Base-by-base conservation (phyloP, 1,140 invertebrate genomes). In the Drosophila virilis region DNA sequence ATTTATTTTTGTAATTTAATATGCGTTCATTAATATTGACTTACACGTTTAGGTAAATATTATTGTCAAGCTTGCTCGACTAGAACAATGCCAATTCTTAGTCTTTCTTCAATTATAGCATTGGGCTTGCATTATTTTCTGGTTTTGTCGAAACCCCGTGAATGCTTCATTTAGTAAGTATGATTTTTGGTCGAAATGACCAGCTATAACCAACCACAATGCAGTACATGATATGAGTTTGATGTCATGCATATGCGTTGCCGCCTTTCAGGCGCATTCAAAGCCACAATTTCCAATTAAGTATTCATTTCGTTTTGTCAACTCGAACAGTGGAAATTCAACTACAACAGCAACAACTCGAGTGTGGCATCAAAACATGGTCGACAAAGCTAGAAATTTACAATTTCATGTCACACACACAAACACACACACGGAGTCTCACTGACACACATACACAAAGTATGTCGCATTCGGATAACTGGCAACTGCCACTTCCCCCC, bases 281-380 rank as follows among this genome's bases (percentile, higher is more conserved):
- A 81, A 85, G 78, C 82, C 82, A 51, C 82, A 85, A 86, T 81
- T 72, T 86, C 74, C 82, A 85, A 85, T 85, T 85, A 81, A 76
- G 78, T 85, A 85, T 85, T 85, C 82, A 85, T 85, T 85, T 85
- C 70, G 81, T 86, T 86, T 78, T 85, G 82, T 86, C 82, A 78
- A 83, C 76, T 83, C 59, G 65, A 75, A 71, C 65, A 61, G 75
- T 74, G 59, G 58, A 58, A 74, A 76, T 75, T 75, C 76, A 79
- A 51, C 28, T 8, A 37, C 45, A 64, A 28, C 17, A 37, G 33
- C 61, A 62, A 37, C 42, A 65, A 54, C 40, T 40, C 42, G 52
- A 69, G 33, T 15, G 40, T 32, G 8, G 28, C 57, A 74, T 40
- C 45, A 52, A 73, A 54, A 48, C 55, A 74, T 8, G 15, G 17